phyloP scores from a whole-genome alignment of 2,113 vertebrate species.

The Passer domesticus region DNA sequence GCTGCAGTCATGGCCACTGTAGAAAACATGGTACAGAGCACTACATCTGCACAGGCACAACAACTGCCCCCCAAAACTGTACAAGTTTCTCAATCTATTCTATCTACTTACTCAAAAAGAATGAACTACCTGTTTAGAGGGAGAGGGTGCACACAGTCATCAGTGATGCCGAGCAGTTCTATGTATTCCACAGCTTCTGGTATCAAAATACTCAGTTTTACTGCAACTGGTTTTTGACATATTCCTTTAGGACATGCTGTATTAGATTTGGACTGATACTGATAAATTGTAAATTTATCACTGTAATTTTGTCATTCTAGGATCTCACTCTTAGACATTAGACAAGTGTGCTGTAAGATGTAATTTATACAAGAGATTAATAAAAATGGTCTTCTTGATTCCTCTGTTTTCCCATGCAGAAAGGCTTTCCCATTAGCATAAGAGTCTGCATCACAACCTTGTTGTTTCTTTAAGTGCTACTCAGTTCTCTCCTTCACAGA shows the following conservation, averaged over 20 bases:
- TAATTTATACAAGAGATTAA: not conserved
- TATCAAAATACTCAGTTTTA: not conserved
- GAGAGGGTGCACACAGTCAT: not conserved
- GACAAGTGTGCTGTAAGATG: not conserved
- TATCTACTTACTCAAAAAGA: not conserved
- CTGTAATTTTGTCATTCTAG: not conserved
- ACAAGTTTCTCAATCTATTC: not conserved
- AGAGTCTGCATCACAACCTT: not conserved
- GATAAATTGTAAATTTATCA: not conserved
- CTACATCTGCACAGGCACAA: not conserved
- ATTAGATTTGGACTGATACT: not conserved
- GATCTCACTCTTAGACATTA: not conserved
- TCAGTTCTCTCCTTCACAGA: not conserved
- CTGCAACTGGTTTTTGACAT: not conserved
- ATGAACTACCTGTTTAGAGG: not conserved
- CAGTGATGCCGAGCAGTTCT: not conserved
- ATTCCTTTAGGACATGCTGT: not conserved
- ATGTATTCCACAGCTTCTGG: not conserved
- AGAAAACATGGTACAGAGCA: not conserved
- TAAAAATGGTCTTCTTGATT: not conserved
- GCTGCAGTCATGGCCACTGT: not conserved
- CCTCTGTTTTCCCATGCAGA: not conserved
- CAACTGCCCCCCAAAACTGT: not conserved
- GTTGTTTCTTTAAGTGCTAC: not conserved
- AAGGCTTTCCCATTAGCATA: not conserved